Evolutionary conservation across 1,140 invertebrate genomes (phyloP).

Genomic region (Bombyx mori): DNA sequence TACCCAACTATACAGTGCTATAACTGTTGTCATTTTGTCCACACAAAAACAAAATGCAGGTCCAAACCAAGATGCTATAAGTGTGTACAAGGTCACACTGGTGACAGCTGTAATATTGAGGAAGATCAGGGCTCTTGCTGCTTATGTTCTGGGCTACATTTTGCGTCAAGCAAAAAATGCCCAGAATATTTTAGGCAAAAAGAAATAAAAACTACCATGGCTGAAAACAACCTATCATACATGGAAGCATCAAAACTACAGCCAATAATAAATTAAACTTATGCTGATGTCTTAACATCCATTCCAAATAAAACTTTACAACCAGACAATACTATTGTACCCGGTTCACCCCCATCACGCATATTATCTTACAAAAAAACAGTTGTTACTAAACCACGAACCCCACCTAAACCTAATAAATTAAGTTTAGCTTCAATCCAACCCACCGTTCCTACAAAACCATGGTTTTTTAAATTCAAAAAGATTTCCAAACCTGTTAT

Average conservation of each 20-base stretch:
- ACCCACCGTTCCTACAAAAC: no score
- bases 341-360: neutral
- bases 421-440: no score
- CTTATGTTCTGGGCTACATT: no score
- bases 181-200: neutral
- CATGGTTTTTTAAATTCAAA: no score
- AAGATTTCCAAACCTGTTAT: no score
- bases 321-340: neutral
- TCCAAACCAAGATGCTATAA: conserved; percentile 3
- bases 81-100: conserved; percentile 1
- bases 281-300: conserved; percentile 1
- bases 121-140: neutral
- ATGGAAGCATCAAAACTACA: conserved; percentile 3
- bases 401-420: no score
- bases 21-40: conserved; percentile 1
- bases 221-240: conserved; percentile 1
- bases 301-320: no score
- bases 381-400: no score
- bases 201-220: conserved; percentile 6
- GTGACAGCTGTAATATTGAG: conserved; percentile 2
- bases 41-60: conserved; percentile 2
- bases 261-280: neutral
- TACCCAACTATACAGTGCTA: conserved; percentile 6
- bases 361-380: conserved; percentile 1
- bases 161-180: no score